Base-by-base conservation (phyloP, 2,113 vertebrate genomes). In the Balaeniceps rex region DNA sequence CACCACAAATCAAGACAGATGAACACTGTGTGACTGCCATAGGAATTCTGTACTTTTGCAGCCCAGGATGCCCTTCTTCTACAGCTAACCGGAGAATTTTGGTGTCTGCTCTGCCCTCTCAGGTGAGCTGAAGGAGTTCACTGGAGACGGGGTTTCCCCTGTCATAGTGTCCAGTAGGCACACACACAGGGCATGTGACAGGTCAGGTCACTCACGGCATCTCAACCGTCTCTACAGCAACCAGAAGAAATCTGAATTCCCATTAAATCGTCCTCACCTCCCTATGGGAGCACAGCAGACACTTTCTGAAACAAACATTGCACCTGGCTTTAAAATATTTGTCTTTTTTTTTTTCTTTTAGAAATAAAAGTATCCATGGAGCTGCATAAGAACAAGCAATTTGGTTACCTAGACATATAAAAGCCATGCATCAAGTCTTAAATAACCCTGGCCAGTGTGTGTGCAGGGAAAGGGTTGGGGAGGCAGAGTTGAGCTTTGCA, bases 91-190 rank as follows among this genome's bases (percentile, higher is more conserved):
- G 76, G 33, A 49, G 83, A 38, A 40, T 24, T 61, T 66, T 34
- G 24, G 52, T 44, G 76, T n/a, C 66, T 75, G 66, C 25, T 5
- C 63, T 89, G 58, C 42, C 38, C 33, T 28, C 21, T 33, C 52
- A 22, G 9, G 54, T 21, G 90, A 28, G 61, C 51, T 71, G 52
- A 68, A 36, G 42, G 34, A 72, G 25, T 2, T 57, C 57, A 40
- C 51, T 52, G 70, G 24, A n/a, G 25, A 65, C 15, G 33, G 65
- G 36, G 13, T 72, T 83, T 78, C 29, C 52, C 12, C 14, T 9
- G 6, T 14, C 6, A 0, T 0, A 14, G 15, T 31, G 33, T 44
- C 52, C 22, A 5, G 63, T 28, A 24, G 76, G 74, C 36, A 44
- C 63, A 63, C 34, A 49, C 7, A 17, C 13, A 58, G 11, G 23